Base-by-base conservation (phyloP, 2,888 invertebrate genomes). In the Trichacis sp. region DNA sequence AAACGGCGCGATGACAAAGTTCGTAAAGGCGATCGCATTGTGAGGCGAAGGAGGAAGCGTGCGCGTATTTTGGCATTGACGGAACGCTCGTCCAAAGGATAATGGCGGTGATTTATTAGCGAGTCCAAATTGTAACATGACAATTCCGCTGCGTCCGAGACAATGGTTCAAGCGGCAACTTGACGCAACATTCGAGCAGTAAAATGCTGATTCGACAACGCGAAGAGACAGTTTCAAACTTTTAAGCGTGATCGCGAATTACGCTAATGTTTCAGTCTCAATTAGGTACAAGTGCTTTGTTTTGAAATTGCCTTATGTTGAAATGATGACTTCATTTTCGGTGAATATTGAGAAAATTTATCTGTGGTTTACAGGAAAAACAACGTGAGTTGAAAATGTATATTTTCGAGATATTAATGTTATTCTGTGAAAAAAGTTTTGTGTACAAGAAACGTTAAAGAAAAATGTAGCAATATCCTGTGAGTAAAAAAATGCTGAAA, bases 101-200 rank as follows among this genome's bases (percentile, higher is more conserved):
- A 73, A 70, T 73, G 73, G 68, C 69, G 63, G 61, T 70, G 71
- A 76, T 73, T 74, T 76, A 76, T 77, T 70, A 72, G 64, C 69
- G 67, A 73, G 70, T 73, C 70, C 47, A 71, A 68, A 74, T 73
- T 75, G 73, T 71, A 64, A 60, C 63, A 60, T 57, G 70, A 71
- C 73, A 72, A 77, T 74, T 73, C 70, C 70, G 67, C 68, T 67
- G 65, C 57, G 57, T 54, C 69, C 70, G 70, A 77, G 73, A 80
- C 77, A 78, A 79, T 79, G 72, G 73, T 57, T n/a, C 55, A 60
- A 66, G 51, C 62, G 62, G 62, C 66, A 62, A 64, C 38, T 59
- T 38, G 59, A 56, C 59, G 61, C 67, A 69, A 64, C 67, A 70
- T 69, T 73, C 65, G 47, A 50, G 30, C 42, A 46, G 54, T 15